phyloP scores from a whole-genome alignment of 2,113 vertebrate genomes.

The Canis aureus region DNA sequence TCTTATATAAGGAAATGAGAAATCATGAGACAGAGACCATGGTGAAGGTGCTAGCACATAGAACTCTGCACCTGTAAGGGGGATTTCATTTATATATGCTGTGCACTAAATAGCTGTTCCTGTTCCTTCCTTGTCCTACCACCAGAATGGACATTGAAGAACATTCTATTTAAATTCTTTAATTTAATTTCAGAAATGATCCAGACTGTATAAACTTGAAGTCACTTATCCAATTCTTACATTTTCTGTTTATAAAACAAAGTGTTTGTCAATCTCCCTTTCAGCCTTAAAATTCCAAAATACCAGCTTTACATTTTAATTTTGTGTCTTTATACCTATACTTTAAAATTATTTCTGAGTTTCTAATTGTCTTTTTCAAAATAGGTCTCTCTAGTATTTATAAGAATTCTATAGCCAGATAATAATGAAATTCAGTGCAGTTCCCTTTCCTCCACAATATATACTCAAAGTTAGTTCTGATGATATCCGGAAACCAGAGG shows the following conservation, averaged over 20 bases:
- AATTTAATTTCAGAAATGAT: background rate
- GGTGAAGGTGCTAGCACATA: background rate
- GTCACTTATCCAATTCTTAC: background rate
- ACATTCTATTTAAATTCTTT: background rate
- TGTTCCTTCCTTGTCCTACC: background rate
- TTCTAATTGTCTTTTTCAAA: background rate
- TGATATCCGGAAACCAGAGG: background rate
- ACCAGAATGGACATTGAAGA: background rate
- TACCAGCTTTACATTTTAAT: background rate
- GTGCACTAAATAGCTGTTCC: background rate
- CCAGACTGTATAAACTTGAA: background rate
- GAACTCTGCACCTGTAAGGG: too few relatives aligned
- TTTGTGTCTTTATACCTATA: background rate
- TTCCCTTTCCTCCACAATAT: background rate
- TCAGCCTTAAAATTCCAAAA: background rate
- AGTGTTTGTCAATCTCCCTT: background rate
- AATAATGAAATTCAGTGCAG: background rate
- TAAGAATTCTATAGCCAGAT: background rate
- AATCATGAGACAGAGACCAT: background rate
- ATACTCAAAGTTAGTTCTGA: background rate
- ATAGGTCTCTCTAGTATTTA: background rate
- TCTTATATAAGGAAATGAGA: background rate
- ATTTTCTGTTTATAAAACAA: background rate
- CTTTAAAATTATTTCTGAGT: background rate
- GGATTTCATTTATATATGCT: background rate